Evolutionary conservation across 1,140 invertebrate species (phyloP).

Genomic region (Drosophila lacertosa): DNA sequence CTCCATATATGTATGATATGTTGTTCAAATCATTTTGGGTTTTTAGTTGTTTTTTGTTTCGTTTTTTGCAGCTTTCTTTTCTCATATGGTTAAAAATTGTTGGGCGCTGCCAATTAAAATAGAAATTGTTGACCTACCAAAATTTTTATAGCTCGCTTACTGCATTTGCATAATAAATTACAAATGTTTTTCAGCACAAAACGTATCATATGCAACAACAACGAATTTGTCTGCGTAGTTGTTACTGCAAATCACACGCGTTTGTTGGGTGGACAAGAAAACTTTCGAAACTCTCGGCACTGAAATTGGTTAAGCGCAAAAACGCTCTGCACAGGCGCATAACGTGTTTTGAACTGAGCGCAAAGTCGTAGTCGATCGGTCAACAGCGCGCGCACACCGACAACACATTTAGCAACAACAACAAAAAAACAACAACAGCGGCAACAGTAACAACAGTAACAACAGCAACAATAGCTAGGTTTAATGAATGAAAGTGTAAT

Average conservation of each 20-base stretch:
- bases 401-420: constrained; percentile 20
- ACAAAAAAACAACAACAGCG: constrained; percentile 21
- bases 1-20: constrained; percentile 12
- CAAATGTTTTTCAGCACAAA: constrained; percentile 49
- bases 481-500: constrained; percentile 76
- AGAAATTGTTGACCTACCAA: constrained; percentile 75
- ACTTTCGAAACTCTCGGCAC: constrained; percentile 51
- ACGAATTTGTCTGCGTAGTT: constrained; percentile 44
- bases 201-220: constrained; percentile 54
- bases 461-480: constrained; percentile 60
- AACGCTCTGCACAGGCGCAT: constrained; percentile 75
- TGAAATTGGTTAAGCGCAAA: constrained; percentile 49
- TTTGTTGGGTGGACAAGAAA: constrained; percentile 40
- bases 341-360: constrained; percentile 77
- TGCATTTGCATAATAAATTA: constrained; percentile 76
- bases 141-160: constrained; percentile 48
- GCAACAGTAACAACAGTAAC: constrained; percentile 15
- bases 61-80: constrained; percentile 68
- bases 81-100: constrained; percentile 72
- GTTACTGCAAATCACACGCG: constrained; percentile 67
- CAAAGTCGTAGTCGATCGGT: constrained; percentile 49
- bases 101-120: constrained; percentile 69
- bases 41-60: constrained; percentile 34
- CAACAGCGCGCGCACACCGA: constrained; percentile 38
- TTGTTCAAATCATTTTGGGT: constrained; percentile 12